Base-by-base conservation (phyloP, 2,797 vertebrate species). In the Anas capensis region DNA sequence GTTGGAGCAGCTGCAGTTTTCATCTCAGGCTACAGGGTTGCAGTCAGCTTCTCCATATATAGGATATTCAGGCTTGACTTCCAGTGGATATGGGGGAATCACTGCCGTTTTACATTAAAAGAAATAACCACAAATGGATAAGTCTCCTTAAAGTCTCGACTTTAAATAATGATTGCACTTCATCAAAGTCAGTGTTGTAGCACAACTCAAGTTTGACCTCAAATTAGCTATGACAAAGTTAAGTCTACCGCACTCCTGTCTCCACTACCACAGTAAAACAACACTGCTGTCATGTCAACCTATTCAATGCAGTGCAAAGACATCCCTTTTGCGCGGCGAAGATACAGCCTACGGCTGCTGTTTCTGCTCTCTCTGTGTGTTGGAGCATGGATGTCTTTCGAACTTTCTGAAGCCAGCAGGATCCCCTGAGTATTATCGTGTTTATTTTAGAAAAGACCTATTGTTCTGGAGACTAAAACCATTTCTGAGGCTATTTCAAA, bases 401-500 rank as follows among this genome's bases (percentile, higher is more conserved):
- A 93, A 86, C 88, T 71, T 92, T 40, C 77, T 60, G 58, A 94
- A 93, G 31, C 57, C 81, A 93, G 81, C 38, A 92, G 64, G 44
- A 69, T 93, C 70, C 38, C 42, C 68, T 82, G 49, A 26, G 86
- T 71, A 75, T 93, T 92, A 49, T 34, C 13, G 21, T 73, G 57
- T 90, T 95, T 93, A 86, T 94, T 96, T 93, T 82, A 68, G 65
- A 86, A 82, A 92, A 77, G 51, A 16, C 20, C 64, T 77, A 82
- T 94, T 96, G 77, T 96, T 92, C 71, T 87, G 68, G 24, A 86
- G 75, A 86, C 62, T 66, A 91, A 76, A 61, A 77, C 60, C 5
- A 68, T 92, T 88, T 93, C 78, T 80, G 60, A 93, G 36, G 70
- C 36, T 95, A 90, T 92, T 96, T 93, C 66, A 91, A 85, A 90